Percentiles rank a stretch among this genome's conserved stretches.
Conservation (phyloP, 2,888 invertebrate genomes). For the Leuctra nigra region DNA sequence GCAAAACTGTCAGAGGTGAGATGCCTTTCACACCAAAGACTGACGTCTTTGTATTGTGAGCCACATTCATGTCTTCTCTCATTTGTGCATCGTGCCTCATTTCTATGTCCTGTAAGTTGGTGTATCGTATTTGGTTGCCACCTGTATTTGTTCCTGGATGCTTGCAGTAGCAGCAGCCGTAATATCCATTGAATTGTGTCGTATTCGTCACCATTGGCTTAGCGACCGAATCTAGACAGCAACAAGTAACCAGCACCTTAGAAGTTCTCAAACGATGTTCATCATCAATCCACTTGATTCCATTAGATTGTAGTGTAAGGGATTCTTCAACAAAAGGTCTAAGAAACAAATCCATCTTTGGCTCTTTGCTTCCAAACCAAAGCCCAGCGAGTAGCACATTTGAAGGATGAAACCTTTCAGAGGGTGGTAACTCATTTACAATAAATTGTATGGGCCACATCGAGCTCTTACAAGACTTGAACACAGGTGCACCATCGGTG, state of each 20-base stretch:
- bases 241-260: conserved; percentile 5
- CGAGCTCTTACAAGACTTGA: background rate
- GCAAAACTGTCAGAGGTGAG: background rate
- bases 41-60: background rate
- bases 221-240: conserved; percentile 10
- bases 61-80: background rate
- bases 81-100: background rate
- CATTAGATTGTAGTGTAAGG: background rate
- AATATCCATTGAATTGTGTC: conserved; percentile 13
- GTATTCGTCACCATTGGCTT: conserved; percentile 8
- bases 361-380: conserved; percentile 5
- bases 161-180: conserved; percentile 7
- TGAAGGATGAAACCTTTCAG: background rate
- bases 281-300: background rate
- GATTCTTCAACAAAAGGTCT: conserved; percentile 4
- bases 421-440: conserved; percentile 13
- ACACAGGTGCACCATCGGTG: conserved; percentile 12
- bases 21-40: background rate
- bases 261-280: background rate
- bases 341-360: background rate
- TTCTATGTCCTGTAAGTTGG: background rate
- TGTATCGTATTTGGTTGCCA: background rate
- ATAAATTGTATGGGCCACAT: conserved; percentile 7
- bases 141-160: background rate
- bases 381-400: conserved; percentile 7